Conservation (phyloP, 2,113 vertebrate genomes). For the Amblyopsis rosae region DNA sequence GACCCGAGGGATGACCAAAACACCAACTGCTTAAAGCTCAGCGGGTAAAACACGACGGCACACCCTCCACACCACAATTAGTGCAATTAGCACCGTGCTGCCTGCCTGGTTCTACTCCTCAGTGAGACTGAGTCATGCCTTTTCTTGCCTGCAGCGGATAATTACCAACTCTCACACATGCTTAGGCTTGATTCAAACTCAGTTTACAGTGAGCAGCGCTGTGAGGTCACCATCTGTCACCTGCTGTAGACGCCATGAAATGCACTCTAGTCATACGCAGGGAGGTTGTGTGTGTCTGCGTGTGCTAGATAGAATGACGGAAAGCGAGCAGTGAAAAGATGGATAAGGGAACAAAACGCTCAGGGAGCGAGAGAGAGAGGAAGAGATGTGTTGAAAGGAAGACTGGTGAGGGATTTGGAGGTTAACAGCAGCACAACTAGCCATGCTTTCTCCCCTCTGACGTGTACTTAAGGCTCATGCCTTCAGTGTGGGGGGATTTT, state of each 20-base stretch:
- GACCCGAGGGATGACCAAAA: slow-evolving; percentile 18
- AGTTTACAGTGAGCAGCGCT: slow-evolving; percentile 82
- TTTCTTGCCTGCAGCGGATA: slow-evolving; percentile 78
- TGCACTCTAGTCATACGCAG: slow-evolving; percentile 43
- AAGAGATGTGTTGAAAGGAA: slow-evolving; percentile 22
- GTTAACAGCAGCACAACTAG: slow-evolving; percentile 29
- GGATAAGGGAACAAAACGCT: slow-evolving; percentile 16
- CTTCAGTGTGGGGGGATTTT: slow-evolving; percentile 46
- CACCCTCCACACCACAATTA: not conserved
- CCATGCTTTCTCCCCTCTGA: slow-evolving; percentile 23
- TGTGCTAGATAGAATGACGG: not conserved
- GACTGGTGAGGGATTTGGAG: slow-evolving; percentile 34
- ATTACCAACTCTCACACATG: slow-evolving; percentile 87
- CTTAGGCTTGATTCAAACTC: slow-evolving; percentile 90
- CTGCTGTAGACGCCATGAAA: slow-evolving; percentile 79
- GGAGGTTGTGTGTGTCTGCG: slow-evolving; percentile 21
- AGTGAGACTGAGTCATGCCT: slow-evolving; percentile 42
- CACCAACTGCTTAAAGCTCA: slow-evolving; percentile 32
- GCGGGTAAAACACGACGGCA: slow-evolving; percentile 30
- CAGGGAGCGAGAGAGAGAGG: slow-evolving; percentile 20
- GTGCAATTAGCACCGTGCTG: no score
- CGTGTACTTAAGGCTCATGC: slow-evolving; percentile 31
- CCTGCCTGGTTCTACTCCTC: slow-evolving; percentile 24
- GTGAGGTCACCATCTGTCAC: slow-evolving; percentile 89
- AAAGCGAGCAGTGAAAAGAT: slow-evolving; percentile 21